These are phyloP conservation scores for Halcyon malimbica DNA, from an alignment of 2,113 vertebrate genomes.

Conservation along the genomic window DNA sequence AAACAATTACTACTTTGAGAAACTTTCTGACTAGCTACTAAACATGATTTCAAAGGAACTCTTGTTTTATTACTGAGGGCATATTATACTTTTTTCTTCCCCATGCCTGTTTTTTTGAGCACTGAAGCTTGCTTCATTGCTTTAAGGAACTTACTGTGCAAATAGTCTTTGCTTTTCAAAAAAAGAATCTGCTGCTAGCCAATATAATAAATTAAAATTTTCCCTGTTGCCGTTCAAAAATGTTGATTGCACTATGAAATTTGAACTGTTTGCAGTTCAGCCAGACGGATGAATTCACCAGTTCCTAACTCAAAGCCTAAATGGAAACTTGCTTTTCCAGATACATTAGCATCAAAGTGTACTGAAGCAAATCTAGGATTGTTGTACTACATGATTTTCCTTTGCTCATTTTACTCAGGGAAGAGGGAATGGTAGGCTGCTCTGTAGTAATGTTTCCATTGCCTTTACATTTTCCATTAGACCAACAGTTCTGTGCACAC, in stretches of 20 bases:
- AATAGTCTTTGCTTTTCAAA: conserved; percentile 33
- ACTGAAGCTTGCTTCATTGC: not conserved
- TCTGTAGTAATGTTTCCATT: not conserved
- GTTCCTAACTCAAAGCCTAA: conserved; percentile 34
- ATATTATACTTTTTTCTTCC: not conserved
- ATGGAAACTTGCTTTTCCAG: conserved; percentile 34
- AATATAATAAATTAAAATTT: conserved; percentile 34
- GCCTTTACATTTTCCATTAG: not conserved
- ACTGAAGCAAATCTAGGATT: not conserved
- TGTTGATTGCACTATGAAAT: conserved; percentile 39
- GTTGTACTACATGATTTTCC: not conserved
- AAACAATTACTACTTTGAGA: not conserved
- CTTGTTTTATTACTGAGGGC: not conserved
- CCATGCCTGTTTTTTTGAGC: not conserved
- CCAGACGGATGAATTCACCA: conserved; percentile 36
- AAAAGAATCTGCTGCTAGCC: conserved; percentile 18
- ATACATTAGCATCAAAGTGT: conserved; percentile 25
- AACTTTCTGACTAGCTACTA: not conserved
- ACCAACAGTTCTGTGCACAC: not conserved
- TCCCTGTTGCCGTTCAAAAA: conserved; percentile 24
- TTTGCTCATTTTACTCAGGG: not conserved
- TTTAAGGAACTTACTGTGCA: not conserved
- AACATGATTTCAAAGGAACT: not conserved
- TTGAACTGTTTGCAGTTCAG: conserved; percentile 26
- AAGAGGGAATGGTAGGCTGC: not conserved